A percentile compares a stretch with the other conserved stretches of the same genome.
phyloP scores from a whole-genome alignment of 2,113 vertebrate species.

The Procapra przewalskii region DNA sequence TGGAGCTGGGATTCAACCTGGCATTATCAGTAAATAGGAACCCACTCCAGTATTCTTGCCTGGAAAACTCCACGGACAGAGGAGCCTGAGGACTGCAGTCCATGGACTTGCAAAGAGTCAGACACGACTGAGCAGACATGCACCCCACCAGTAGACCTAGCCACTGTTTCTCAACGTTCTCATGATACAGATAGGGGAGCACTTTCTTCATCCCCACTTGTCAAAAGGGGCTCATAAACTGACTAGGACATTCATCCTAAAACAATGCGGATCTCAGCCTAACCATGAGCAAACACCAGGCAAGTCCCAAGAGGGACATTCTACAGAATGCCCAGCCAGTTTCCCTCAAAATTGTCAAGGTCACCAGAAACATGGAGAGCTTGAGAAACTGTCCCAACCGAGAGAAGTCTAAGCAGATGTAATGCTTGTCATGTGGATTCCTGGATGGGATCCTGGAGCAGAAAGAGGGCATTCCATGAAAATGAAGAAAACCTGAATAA shows the following conservation, averaged over 20 bases:
- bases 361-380: neutral
- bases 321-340: neutral
- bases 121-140: neutral
- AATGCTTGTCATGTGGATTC: neutral
- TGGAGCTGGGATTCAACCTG: neutral
- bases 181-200: rapidly evolving
- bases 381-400: neutral
- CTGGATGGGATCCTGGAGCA: neutral
- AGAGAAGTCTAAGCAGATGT: neutral
- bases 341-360: neutral
- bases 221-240: neutral
- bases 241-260: neutral
- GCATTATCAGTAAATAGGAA: neutral
- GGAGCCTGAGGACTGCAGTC: neutral
- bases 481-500: neutral
- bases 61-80: neutral
- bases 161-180: rapidly evolving
- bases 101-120: neutral
- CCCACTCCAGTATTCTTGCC: neutral
- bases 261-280: rapidly evolving
- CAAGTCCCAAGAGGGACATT: neutral
- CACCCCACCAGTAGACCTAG: neutral
- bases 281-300: neutral
- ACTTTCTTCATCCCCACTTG: neutral
- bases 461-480: neutral